Conservation (phyloP, 2,888 invertebrate genomes). For the Hydropsyche betteni region DNA sequence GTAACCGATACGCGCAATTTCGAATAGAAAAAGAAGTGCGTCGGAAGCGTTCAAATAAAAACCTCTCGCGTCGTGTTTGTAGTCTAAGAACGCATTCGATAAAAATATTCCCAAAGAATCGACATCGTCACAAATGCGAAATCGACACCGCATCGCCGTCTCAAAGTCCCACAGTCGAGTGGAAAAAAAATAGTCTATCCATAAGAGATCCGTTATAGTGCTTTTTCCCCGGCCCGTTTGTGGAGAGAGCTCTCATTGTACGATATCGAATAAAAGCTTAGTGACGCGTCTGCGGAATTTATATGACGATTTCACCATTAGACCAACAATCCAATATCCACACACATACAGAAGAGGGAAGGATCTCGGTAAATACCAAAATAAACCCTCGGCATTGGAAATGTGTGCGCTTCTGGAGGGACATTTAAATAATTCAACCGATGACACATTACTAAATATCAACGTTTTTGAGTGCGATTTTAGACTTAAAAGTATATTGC, state of each 20-base stretch:
- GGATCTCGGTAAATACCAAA: slow-evolving; percentile 30
- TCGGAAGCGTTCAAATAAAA: no score
- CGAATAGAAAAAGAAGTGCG: no score
- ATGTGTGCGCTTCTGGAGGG: no score
- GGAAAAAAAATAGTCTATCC: slow-evolving; percentile 11
- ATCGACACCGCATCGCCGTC: no score
- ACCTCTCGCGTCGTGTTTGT: no score
- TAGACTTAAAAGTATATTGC: no score
- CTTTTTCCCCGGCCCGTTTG: slow-evolving; percentile 4
- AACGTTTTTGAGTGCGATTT: no score
- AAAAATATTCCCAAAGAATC: no score
- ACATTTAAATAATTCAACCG: slow-evolving; percentile 4
- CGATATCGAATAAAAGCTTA: slow-evolving; percentile 42
- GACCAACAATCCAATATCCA: slow-evolving; percentile 40
- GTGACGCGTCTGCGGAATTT: slow-evolving; percentile 36
- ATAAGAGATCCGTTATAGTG: slow-evolving; percentile 10
- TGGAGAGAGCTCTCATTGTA: slow-evolving; percentile 32
- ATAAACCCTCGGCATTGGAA: slow-evolving; percentile 28
- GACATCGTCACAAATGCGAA: no score
- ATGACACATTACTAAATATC: not conserved
- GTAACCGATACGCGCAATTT: no score
- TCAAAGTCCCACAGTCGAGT: no score
- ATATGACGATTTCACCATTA: slow-evolving; percentile 39
- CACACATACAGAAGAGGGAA: slow-evolving; percentile 35
- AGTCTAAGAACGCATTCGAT: no score